Evolutionary conservation across 2,888 invertebrate genomes (phyloP), one percentile per base, ranked within the genome.

Genomic region (Ormyrus labotus): DNA sequence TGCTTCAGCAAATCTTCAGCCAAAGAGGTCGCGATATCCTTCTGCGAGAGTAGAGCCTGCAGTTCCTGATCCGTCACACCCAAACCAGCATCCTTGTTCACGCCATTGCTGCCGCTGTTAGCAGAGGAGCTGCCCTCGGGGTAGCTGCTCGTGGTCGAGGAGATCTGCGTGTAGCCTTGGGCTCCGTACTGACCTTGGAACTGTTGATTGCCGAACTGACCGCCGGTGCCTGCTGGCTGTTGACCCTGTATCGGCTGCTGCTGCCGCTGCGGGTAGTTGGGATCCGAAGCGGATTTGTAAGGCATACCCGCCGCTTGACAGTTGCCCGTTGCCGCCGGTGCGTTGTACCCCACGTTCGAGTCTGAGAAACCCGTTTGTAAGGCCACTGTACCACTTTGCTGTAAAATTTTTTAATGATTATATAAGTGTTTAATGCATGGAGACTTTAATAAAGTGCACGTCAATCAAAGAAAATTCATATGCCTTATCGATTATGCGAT

Each of bases 1-100:
- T 97, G 96, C 90, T 97, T 96, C 75, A 98, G 92, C 80, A 98
- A 92, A 91, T 98, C 97, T 90, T 98, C 98, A 63, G 97, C 96
- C 83, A 97, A 92, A 58, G 96, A 95, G 80, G 96, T 95, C 0
- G 95, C 93, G 70, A 95, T 92, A 87, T 95, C 95, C 85, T 95
- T 95, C 84, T 95, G 94, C 0, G 95, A 94, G n/a, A 96, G 91
- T 60, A 96, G 90, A 81, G 94, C 81, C 11, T 81, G 81, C 0
- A 81, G 61, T 53, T 81, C 81, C n/a, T 79, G 81, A 50, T 81
- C 81, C 5, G 81, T 81, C 6, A 81, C 81, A 0, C 81, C 81
- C 2, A 79, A 45, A 0, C 64, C 50, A 6, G 75, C 10, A 9
- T 81, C 81, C 55, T 81, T 81, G 7, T 73, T 77, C 1, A 11